Percentiles rank a stretch among this genome's conserved stretches.
Evolutionary conservation across 1,140 invertebrate species (phyloP).

Genomic region (Cydia pomonella): DNA sequence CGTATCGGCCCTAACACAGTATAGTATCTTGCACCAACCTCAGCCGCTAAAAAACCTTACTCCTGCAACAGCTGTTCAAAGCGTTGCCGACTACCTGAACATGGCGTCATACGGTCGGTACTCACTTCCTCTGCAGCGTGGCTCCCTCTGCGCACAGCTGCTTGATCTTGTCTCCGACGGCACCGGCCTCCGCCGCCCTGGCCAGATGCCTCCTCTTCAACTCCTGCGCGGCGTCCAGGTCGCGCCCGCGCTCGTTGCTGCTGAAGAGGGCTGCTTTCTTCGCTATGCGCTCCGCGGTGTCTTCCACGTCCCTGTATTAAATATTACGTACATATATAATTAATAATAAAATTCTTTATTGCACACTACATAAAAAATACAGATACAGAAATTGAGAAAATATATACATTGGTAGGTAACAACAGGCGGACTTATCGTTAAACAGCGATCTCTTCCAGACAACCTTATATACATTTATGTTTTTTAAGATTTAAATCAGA

Average conservation of each 20-base stretch:
- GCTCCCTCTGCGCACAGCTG: slow-evolving; percentile 86
- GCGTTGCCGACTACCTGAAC: background rate
- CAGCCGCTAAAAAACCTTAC: slow-evolving; percentile 81
- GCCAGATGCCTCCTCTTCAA: slow-evolving; percentile 91
- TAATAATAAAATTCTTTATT: too few relatives aligned
- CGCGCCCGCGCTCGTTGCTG: slow-evolving; percentile 88
- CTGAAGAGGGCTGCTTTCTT: slow-evolving; percentile 91
- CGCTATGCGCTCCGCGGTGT: slow-evolving; percentile 90
- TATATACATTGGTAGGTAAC: too few relatives aligned
- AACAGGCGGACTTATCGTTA: too few relatives aligned
- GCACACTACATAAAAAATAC: too few relatives aligned
- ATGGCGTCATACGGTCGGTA: background rate
- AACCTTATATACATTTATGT: too few relatives aligned
- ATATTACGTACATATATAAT: too few relatives aligned
- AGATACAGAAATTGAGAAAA: too few relatives aligned
- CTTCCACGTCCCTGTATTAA: slow-evolving; percentile 86
- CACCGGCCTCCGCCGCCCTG: slow-evolving; percentile 91
- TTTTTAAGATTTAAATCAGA: too few relatives aligned
- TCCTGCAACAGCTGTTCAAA: background rate
- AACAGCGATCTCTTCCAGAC: too few relatives aligned
- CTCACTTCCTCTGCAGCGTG: slow-evolving; percentile 83
- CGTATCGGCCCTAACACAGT: too few relatives aligned
- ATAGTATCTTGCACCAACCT: slow-evolving; percentile 95
- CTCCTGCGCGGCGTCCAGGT: slow-evolving; percentile 89
- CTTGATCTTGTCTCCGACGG: slow-evolving; percentile 91